These are phyloP conservation scores for Pectinophora gossypiella DNA, from an alignment of 1,140 invertebrate species.

Conservation along the genomic window DNA sequence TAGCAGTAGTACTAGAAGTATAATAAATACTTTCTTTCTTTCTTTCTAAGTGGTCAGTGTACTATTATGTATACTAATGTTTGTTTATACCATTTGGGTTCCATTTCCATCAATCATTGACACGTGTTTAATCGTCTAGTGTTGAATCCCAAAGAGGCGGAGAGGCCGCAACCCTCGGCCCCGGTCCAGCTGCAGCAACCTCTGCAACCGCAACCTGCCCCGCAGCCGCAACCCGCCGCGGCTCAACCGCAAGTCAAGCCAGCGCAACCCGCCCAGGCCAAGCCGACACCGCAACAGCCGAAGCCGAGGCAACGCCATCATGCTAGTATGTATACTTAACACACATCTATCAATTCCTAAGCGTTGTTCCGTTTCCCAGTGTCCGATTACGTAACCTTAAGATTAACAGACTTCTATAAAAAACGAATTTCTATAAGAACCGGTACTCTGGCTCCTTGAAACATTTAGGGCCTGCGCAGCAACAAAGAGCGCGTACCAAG, in stretches of 20 bases:
- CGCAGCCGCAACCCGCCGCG: conserved; percentile 6
- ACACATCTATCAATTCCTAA: too few relatives aligned
- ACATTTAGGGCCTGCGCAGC: too few relatives aligned
- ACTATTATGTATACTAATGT: not conserved
- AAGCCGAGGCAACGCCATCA: too few relatives aligned
- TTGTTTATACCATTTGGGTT: too few relatives aligned
- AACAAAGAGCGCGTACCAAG: too few relatives aligned
- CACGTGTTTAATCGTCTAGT: conserved; percentile 37
- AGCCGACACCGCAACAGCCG: conserved; percentile 11
- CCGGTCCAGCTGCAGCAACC: not conserved
- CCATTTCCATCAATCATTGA: not conserved
- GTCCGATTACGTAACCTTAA: too few relatives aligned
- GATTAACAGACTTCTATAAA: too few relatives aligned
- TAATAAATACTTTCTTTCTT: too few relatives aligned
- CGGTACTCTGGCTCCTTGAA: too few relatives aligned
- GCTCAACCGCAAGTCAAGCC: conserved; percentile 1
- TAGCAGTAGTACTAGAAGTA: not conserved
- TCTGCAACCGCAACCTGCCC: not conserved
- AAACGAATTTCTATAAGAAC: too few relatives aligned
- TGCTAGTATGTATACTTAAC: too few relatives aligned
- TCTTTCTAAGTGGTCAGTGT: not conserved
- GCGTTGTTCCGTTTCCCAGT: too few relatives aligned
- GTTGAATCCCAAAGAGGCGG: conserved; percentile 54
- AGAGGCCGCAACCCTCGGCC: conserved; percentile 8
- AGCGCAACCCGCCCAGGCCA: not conserved